Evolutionary conservation across 92 coral and sea anemone species (phyloP), one percentile per base, ranked within the genome.

Genomic region (Heteractis magnifica): DNA sequence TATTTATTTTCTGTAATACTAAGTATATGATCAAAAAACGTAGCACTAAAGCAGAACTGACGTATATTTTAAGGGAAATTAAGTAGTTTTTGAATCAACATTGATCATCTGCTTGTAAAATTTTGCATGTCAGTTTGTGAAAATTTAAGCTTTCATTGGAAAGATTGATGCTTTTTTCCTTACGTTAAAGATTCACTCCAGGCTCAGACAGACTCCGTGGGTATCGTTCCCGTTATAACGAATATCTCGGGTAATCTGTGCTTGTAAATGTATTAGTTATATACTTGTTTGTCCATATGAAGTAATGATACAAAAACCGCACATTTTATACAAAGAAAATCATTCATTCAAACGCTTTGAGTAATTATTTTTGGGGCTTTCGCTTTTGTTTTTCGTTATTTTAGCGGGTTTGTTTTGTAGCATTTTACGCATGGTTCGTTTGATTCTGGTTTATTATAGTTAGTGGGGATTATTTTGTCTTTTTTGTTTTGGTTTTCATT

Each of bases 131-230:
- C 73, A 68, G 73, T 68, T 64, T 64, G 71, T 68, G 73, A 68
- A 68, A 68, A 34, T 34, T 34, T 34, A 34, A 68, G 73, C 73
- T 68, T 68, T 68, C 73, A 23, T 0, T 68, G 73, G 23, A 68
- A 68, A 68, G 73, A 83, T 83, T 72, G 78, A 72, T 77, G 72
- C 68, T 51, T 48, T 49, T 84, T 84, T 82, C 77, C 79, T 79
- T 90, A 81, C 86, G 59, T 90, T 90, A 84, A 90, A 90, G 94
- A 88, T 90, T 75, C 91, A 80, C 41, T 83, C 86, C 84, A 72
- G 71, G 77, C 75, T 79, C 83, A 55, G 93, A 90, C 75, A 87
- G 93, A 83, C 82, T 71, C 85, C 89, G 94, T 87, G 91, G 94
- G 76, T 81, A 76, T 85, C 80, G 87, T 76, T 79, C 89, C 82